phyloP scores from a whole-genome alignment of 2,797 vertebrate genomes.

The Staurois parvus region DNA sequence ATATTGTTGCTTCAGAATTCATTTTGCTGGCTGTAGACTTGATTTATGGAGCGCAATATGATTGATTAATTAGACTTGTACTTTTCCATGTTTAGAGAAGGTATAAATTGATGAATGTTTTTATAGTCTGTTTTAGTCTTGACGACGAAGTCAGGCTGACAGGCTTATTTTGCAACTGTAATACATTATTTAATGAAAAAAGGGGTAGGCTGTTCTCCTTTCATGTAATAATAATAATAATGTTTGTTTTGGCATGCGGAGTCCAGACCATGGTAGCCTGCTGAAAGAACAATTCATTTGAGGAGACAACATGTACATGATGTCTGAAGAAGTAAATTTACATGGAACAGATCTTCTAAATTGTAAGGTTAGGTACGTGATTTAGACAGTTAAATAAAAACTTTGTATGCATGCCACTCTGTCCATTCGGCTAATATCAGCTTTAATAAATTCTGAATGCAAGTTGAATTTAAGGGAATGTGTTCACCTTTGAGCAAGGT shows the following conservation, averaged over 20 bases:
- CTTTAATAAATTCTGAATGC: not conserved
- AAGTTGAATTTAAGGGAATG: not conserved
- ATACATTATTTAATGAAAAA: constrained; percentile 60
- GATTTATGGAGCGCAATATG: constrained; percentile 60
- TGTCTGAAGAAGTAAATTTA: constrained; percentile 16
- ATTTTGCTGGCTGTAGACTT: constrained; percentile 52
- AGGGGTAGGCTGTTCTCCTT: constrained; percentile 30
- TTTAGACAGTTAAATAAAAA: not conserved
- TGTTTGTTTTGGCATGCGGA: constrained; percentile 52
- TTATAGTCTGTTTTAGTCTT: constrained; percentile 56
- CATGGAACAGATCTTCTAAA: not conserved
- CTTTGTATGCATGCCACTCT: not conserved
- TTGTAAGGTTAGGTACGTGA: not conserved
- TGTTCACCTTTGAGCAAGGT: too few species aligned
- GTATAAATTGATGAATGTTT: constrained; percentile 61
- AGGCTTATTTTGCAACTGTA: constrained; percentile 35
- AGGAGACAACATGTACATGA: constrained; percentile 32
- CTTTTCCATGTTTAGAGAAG: constrained; percentile 59
- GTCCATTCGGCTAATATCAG: not conserved
- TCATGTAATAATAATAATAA: constrained; percentile 58
- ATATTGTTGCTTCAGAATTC: constrained; percentile 38
- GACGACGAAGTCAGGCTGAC: constrained; percentile 53
- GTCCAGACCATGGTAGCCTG: constrained; percentile 4
- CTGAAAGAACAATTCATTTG: constrained; percentile 57
- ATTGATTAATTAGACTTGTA: constrained; percentile 61